Conservation (phyloP, 2,888 invertebrate genomes). For the Periphyllus acericola region DNA sequence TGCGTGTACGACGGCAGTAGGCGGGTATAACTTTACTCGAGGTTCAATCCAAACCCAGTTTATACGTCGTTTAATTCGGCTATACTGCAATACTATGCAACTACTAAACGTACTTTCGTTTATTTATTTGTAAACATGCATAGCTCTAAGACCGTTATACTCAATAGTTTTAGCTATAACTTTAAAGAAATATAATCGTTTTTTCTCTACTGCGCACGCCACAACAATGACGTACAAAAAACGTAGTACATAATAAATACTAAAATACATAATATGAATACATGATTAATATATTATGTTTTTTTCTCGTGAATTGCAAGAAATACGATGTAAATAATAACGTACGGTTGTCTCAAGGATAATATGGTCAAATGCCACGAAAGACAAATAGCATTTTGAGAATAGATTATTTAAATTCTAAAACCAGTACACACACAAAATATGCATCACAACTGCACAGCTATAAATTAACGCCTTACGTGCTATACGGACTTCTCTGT, state of each 20-base stretch:
- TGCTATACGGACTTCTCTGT: not conserved
- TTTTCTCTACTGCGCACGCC: not conserved
- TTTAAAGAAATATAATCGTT: not conserved
- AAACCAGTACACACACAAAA: conserved; percentile 11
- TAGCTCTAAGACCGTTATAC: no score
- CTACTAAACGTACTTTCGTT: no score
- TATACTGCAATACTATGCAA: no score
- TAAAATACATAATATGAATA: no score
- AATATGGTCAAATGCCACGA: not conserved
- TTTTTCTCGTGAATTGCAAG: not conserved
- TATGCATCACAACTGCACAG: not conserved
- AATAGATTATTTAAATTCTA: conserved; percentile 15
- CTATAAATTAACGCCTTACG: not conserved
- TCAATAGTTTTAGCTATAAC: not conserved
- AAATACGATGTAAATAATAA: not conserved
- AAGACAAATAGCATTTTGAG: not conserved
- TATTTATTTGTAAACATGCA: no score
- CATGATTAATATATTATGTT: not conserved
- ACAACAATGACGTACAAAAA: not conserved
- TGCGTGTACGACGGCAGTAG: no score
- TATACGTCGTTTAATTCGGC: no score
- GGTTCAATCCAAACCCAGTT: no score
- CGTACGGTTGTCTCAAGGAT: not conserved
- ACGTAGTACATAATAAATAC: not conserved
- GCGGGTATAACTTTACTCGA: no score